A percentile compares a stretch with the other conserved stretches of the same genome.
Conservation (phyloP, 2,113 vertebrate genomes). For the Pygathrix nemaeus region DNA sequence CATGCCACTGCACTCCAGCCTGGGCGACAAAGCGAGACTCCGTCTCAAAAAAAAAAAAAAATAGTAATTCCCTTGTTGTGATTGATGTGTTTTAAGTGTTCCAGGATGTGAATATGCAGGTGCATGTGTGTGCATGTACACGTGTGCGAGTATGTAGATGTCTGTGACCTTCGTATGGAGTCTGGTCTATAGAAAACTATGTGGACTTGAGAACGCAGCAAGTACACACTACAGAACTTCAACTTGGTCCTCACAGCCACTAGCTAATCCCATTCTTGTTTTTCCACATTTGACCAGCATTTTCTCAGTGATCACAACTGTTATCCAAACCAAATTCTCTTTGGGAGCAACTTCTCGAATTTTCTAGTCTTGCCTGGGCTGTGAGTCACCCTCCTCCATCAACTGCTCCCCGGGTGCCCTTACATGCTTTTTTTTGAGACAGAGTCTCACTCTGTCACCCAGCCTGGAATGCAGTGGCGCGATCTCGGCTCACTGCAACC, state of each 20-base stretch:
- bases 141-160: too few relatives aligned
- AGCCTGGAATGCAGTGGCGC: too few relatives aligned
- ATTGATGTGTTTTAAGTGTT: neutral
- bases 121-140: neutral
- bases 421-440: neutral
- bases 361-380: neutral
- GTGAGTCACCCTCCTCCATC: neutral
- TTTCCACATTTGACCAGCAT: neutral
- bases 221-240: neutral
- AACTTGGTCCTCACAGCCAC: neutral
- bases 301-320: neutral
- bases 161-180: neutral
- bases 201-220: neutral
- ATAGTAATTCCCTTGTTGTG: neutral
- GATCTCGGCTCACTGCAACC: too few relatives aligned
- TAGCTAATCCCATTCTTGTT: neutral
- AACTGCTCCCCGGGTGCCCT: neutral
- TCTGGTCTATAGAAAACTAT: neutral
- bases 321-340: neutral
- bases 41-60: neutral
- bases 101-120: neutral
- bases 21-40: too few relatives aligned
- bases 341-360: neutral
- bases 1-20: too few relatives aligned
- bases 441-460: too few relatives aligned